Conservation (phyloP, 2,113 vertebrate genomes). For the Agapornis roseicollis region DNA sequence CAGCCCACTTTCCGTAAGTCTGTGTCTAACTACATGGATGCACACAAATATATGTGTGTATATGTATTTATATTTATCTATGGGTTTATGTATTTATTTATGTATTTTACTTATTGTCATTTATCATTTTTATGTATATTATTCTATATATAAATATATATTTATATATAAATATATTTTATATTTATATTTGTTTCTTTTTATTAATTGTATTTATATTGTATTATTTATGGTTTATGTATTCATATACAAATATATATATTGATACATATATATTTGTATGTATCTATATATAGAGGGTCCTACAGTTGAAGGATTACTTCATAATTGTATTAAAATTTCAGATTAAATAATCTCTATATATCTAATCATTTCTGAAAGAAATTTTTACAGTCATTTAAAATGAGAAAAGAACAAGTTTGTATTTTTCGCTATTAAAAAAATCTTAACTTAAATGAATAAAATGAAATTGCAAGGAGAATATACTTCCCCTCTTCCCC, state of each 20-base stretch:
- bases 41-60: not conserved
- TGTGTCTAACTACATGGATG: not conserved
- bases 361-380: not conserved
- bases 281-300: too few relatives aligned
- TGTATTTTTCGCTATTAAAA: not conserved
- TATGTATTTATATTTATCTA: not conserved
- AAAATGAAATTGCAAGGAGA: not conserved
- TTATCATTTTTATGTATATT: too few relatives aligned
- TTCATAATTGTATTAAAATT: not conserved
- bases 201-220: too few relatives aligned
- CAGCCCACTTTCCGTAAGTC: not conserved
- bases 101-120: too few relatives aligned
- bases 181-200: too few relatives aligned
- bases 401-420: not conserved
- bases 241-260: too few relatives aligned
- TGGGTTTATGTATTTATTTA: too few relatives aligned
- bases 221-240: too few relatives aligned
- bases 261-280: too few relatives aligned
- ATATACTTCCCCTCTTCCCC: fast-evolving
- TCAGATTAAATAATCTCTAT: not conserved
- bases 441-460: not conserved
- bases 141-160: too few relatives aligned
- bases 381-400: not conserved
- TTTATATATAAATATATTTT: too few relatives aligned
- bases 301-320: not conserved